Percentiles rank a stretch among this genome's conserved stretches.
Conservation (phyloP, 2,797 vertebrate genomes). For the Paedocypris micromegethes region DNA sequence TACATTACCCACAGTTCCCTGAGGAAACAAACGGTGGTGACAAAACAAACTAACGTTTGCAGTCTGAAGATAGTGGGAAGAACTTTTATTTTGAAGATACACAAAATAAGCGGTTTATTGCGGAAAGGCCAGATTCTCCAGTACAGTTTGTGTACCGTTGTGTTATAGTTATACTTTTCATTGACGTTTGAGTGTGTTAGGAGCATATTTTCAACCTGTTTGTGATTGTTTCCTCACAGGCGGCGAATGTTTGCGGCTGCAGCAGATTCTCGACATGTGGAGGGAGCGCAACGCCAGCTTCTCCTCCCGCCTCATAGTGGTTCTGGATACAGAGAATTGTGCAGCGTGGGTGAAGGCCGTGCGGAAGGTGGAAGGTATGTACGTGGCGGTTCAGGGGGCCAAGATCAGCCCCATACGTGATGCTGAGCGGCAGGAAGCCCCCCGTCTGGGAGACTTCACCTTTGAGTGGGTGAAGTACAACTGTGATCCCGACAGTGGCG, state of each 20-base stretch:
- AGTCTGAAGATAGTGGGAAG: too few species aligned
- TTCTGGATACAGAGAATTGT: constrained; percentile 88
- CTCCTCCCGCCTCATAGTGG: constrained; percentile 87
- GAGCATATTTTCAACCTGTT: background rate
- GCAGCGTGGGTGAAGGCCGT: constrained; percentile 87
- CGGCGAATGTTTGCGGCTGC: constrained; percentile 78
- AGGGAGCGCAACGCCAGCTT: constrained; percentile 83
- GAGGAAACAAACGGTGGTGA: too few species aligned
- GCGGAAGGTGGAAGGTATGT: constrained; percentile 77
- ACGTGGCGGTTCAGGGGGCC: constrained; percentile 86
- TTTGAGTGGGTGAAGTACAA: constrained; percentile 95
- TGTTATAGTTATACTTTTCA: too few species aligned
- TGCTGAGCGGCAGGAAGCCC: constrained; percentile 68
- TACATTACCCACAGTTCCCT: too few species aligned
- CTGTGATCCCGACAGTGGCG: constrained; percentile 76
- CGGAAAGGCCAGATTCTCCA: too few species aligned
- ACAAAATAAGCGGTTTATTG: too few species aligned
- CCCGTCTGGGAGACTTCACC: constrained; percentile 88
- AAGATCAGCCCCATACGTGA: constrained; percentile 69
- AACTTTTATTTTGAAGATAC: too few species aligned
- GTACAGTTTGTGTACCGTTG: too few species aligned
- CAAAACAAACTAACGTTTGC: too few species aligned
- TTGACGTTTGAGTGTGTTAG: too few species aligned
- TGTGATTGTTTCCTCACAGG: constrained; percentile 61
- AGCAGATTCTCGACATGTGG: constrained; percentile 88